A percentile compares a stretch with the other conserved stretches of the same genome.
Evolutionary conservation across 2,888 invertebrate species (phyloP).

Genomic region (Caenorhabditis sp.): DNA sequence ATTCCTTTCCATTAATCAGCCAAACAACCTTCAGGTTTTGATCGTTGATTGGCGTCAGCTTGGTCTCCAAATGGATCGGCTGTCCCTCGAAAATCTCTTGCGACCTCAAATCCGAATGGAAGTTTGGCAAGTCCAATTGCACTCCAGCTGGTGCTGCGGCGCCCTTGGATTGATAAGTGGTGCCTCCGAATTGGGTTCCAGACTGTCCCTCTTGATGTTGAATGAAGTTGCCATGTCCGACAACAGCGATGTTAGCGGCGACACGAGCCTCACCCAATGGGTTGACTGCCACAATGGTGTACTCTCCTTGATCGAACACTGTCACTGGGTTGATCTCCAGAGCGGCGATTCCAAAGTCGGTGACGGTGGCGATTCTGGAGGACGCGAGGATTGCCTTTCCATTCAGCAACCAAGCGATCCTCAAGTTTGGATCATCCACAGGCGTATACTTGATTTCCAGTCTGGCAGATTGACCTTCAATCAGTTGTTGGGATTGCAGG

Average conservation of each 20-base stretch:
- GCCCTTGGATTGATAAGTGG: constrained; percentile 67
- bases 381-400: constrained; percentile 79
- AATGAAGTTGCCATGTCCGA: constrained; percentile 85
- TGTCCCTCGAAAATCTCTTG: constrained; percentile 95
- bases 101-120: constrained; percentile 91
- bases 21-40: constrained; percentile 95
- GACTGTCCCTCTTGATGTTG: constrained; percentile 50
- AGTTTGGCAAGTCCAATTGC: constrained; percentile 87
- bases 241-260: constrained; percentile 90
- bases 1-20: constrained; percentile 91
- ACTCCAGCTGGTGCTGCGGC: constrained; percentile 66
- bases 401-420: constrained; percentile 81
- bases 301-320: constrained; percentile 94
- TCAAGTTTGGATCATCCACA: constrained; percentile 81
- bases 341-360: constrained; percentile 87
- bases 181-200: constrained; percentile 63
- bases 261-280: constrained; percentile 92
- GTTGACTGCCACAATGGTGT: constrained; percentile 95
- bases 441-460: constrained; percentile 79
- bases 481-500: constrained; percentile 83
- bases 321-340: constrained; percentile 94
- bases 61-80: constrained; percentile 94
- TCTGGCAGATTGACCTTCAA: constrained; percentile 86
- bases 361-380: constrained; percentile 77
- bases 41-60: constrained; percentile 95